Conservation (phyloP, 2,888 invertebrate species). For the Agrochola lota region DNA sequence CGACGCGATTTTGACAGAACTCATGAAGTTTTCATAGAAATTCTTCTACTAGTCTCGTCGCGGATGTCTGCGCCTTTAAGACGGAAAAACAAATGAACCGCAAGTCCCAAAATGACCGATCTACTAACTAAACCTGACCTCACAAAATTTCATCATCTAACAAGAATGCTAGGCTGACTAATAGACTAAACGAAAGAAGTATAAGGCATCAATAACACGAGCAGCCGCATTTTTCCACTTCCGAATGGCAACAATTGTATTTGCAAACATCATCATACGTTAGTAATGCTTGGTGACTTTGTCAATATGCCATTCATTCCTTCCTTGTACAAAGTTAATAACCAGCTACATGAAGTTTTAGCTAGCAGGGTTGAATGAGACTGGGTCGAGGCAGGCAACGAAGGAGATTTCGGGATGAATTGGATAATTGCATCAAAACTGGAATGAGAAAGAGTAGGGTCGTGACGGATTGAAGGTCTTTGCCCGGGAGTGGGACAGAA, state of each 20-base stretch:
- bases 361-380: not conserved
- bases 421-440: too few species aligned
- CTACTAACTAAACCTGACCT: slow-evolving; percentile 26
- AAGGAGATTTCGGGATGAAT: not conserved
- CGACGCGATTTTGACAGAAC: too few species aligned
- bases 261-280: slow-evolving; percentile 20
- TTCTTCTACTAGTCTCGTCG: too few species aligned
- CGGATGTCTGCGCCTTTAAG: not conserved
- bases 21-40: too few species aligned
- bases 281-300: not conserved
- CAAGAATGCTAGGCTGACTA: slow-evolving; percentile 78
- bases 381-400: not conserved
- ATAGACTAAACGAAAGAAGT: slow-evolving; percentile 63
- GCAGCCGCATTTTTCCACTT: not conserved
- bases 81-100: not conserved
- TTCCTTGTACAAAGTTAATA: not conserved
- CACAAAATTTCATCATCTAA: slow-evolving; percentile 74
- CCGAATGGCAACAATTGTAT: slow-evolving; percentile 6
- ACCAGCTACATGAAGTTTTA: not conserved
- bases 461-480: too few species aligned
- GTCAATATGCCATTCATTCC: slow-evolving; percentile 2
- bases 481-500: too few species aligned
- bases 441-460: too few species aligned
- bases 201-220: not conserved
- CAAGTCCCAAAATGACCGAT: slow-evolving; percentile 8